Conservation (phyloP, 2,113 vertebrate species). For the Psilopsiagon aymara region DNA sequence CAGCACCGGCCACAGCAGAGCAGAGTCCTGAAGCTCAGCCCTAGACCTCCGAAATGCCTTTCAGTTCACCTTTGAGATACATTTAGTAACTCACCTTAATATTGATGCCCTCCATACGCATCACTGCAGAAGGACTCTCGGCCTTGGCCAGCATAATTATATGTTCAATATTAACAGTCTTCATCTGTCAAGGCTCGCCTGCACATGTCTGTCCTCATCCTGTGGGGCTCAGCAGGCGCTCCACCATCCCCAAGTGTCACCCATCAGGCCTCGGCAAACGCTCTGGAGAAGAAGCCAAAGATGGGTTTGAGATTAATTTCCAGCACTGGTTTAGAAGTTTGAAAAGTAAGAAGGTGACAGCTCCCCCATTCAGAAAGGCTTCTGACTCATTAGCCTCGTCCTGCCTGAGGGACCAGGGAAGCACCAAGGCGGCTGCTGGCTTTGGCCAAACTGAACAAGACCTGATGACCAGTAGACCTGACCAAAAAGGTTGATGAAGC, state of each 20-base stretch:
- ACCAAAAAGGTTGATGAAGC: neutral
- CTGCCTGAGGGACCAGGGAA: neutral
- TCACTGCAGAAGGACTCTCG: neutral
- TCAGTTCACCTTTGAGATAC: conserved; percentile 62
- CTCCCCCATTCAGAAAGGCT: neutral
- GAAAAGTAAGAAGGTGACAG: neutral
- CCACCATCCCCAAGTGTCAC: fast-evolving
- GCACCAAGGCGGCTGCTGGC: neutral
- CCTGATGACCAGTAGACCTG: neutral
- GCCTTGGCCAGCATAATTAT: conserved; percentile 41
- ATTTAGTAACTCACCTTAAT: conserved; percentile 64
- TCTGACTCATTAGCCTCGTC: fast-evolving
- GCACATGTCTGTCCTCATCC: neutral
- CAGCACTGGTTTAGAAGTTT: fast-evolving
- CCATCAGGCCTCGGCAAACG: neutral
- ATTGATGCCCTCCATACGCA: conserved; percentile 42
- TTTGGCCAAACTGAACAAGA: fast-evolving
- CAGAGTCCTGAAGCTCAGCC: neutral
- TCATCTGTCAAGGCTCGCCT: neutral
- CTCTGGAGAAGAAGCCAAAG: neutral
- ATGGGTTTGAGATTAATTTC: neutral
- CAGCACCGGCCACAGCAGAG: fast-evolving
- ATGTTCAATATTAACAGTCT: conserved; percentile 63
- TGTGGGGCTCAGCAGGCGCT: fast-evolving
- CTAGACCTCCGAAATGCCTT: neutral